Evolutionary conservation across 1,140 invertebrate species (phyloP).

Genomic region (Macrobrachium nipponense): DNA sequence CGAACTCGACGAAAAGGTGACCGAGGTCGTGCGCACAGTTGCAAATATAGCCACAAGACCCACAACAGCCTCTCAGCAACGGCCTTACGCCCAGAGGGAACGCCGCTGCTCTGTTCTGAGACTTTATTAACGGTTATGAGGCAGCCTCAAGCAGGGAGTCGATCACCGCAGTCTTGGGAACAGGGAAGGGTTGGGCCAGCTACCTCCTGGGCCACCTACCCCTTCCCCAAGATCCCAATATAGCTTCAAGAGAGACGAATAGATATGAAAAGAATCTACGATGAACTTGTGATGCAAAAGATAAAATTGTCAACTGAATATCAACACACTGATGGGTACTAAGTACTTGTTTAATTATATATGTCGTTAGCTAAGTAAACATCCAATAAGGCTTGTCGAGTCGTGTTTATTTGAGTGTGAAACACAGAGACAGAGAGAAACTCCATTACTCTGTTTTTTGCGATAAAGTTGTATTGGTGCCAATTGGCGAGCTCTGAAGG

Average conservation of each 20-base stretch:
- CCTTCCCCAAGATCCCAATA: background rate
- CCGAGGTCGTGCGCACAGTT: background rate
- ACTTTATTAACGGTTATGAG: no score
- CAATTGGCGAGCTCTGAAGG: no score
- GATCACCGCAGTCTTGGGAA: no score
- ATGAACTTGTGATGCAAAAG: background rate
- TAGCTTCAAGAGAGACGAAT: background rate
- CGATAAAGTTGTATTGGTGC: no score
- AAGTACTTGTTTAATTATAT: no score
- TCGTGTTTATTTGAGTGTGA: background rate
- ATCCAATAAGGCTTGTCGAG: background rate
- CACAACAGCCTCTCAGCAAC: background rate
- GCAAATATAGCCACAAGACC: constrained; percentile 18
- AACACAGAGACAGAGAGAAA: background rate
- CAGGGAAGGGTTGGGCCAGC: no score
- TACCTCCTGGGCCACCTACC: no score
- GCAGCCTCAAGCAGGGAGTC: no score
- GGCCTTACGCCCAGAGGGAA: background rate
- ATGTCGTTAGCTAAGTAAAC: background rate
- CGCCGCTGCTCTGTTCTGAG: background rate
- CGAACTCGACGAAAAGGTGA: background rate
- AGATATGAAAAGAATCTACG: background rate
- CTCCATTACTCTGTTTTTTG: no score
- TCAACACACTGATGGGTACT: background rate
- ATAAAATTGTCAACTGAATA: background rate